A percentile compares a stretch with the other conserved stretches of the same genome.
Conservation (phyloP, 64 coral and sea anemone genomes). For the Actinia tenebrosa region DNA sequence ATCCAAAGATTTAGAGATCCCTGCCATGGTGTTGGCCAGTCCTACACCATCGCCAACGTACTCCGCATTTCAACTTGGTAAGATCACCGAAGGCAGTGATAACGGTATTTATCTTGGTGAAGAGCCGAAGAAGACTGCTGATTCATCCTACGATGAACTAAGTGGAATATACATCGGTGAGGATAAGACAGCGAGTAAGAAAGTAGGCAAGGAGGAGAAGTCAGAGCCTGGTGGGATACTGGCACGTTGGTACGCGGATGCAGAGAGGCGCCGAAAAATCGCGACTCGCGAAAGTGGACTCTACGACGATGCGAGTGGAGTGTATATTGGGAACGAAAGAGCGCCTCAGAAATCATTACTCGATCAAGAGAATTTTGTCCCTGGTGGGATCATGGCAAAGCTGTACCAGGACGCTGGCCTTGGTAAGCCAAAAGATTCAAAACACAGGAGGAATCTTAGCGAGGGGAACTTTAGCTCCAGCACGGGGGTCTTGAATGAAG, state of each 20-base stretch:
- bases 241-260: conserved; percentile 69
- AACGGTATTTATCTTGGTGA: conserved; percentile 66
- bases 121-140: conserved; percentile 56
- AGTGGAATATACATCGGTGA: conserved; percentile 87
- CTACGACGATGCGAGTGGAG: conserved; percentile 92
- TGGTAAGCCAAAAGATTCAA: neutral
- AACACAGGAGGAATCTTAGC: conserved; percentile 76
- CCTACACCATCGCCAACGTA: conserved; percentile 16
- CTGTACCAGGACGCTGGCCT: conserved; percentile 52
- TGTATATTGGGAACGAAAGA: conserved; percentile 86
- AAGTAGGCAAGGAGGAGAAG: neutral
- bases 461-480: conserved; percentile 21
- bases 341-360: conserved; percentile 1
- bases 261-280: conserved; percentile 70
- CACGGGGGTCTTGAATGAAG: conserved; percentile 22
- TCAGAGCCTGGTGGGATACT: conserved; percentile 60
- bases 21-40: conserved; percentile 27
- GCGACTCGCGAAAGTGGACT: conserved; percentile 63
- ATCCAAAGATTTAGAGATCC: conserved; percentile 54
- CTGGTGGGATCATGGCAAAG: conserved; percentile 72
- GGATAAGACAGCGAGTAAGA: conserved; percentile 43
- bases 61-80: conserved; percentile 17
- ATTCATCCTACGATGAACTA: conserved; percentile 74
- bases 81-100: conserved; percentile 47
- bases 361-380: conserved; percentile 33